phyloP scores from a whole-genome alignment of 2,888 invertebrate genomes.

The Glyphotaelius pellucidus region DNA sequence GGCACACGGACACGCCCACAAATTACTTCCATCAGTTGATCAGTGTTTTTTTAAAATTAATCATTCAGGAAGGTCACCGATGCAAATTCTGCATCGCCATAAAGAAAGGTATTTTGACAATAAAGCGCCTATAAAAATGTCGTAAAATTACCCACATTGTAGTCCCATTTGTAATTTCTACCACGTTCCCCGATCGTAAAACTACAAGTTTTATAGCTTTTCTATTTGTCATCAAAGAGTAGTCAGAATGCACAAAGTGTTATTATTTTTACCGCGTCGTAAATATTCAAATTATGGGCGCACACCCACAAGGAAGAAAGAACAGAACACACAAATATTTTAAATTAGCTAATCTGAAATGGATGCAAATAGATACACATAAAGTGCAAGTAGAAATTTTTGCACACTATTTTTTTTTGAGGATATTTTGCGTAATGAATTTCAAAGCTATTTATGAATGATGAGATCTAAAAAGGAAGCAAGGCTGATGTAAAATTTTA shows the following conservation, averaged over 20 bases:
- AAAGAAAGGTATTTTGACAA: neutral
- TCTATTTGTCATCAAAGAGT: constrained; percentile 17
- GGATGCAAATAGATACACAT: neutral
- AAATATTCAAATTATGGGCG: neutral
- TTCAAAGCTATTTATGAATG: neutral
- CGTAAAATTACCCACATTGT: neutral
- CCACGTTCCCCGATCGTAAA: constrained; percentile 35
- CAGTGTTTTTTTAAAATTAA: neutral
- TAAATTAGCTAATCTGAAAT: neutral
- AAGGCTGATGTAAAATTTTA: neutral
- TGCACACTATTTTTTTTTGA: neutral
- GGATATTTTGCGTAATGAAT: neutral
- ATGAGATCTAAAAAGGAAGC: neutral
- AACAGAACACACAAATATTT: neutral
- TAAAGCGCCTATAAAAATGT: neutral
- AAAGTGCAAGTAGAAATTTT: neutral
- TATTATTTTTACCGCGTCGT: constrained; percentile 20
- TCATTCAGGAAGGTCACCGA: neutral
- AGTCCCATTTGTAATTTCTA: neutral
- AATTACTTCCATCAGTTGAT: no score
- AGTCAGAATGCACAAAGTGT: neutral
- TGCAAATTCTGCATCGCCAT: neutral
- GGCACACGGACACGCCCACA: no score
- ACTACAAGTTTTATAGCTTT: neutral
- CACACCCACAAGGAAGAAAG: neutral